Percentiles rank a stretch among this genome's conserved stretches.
phyloP scores from a whole-genome alignment of 2,888 invertebrate genomes.

The Drosophila mimetica region DNA sequence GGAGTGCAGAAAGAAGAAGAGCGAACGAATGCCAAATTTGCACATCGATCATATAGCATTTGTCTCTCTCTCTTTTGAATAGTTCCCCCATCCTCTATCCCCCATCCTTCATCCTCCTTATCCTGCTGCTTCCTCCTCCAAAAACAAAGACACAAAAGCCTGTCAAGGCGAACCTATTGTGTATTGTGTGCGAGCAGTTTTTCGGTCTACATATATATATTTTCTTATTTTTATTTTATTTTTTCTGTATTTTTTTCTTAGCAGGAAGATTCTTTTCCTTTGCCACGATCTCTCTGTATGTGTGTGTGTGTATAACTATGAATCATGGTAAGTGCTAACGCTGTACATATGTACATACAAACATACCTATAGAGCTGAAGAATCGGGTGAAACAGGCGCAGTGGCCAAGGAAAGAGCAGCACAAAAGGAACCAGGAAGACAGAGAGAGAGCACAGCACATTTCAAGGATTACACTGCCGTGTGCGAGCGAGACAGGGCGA shows the following conservation, averaged over 20 bases:
- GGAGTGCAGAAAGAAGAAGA: neutral
- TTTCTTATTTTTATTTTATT: conserved; percentile 30
- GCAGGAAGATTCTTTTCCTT: conserved; percentile 29
- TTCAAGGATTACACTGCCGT: conserved; percentile 39
- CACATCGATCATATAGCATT: conserved; percentile 51
- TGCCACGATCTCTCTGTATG: conserved; percentile 10
- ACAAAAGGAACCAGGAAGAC: conserved; percentile 3
- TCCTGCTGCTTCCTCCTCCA: conserved; percentile 1
- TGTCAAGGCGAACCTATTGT: conserved; percentile 38
- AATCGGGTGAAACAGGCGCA: conserved; percentile 15
- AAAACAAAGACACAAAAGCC: conserved; percentile 33
- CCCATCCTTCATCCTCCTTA: neutral
- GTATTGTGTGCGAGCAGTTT: conserved; percentile 15
- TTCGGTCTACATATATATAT: conserved; percentile 7
- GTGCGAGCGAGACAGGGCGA: conserved; percentile 34
- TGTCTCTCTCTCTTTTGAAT: conserved; percentile 3
- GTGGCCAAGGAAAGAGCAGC: conserved; percentile 3
- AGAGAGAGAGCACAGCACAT: conserved; percentile 1
- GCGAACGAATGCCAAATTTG: conserved; percentile 38
- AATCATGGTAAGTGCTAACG: conserved; percentile 66
- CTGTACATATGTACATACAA: conserved; percentile 1
- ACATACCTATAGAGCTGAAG: conserved; percentile 25
- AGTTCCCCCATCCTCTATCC: neutral
- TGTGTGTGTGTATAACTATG: conserved; percentile 50
- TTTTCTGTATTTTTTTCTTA: conserved; percentile 26